phyloP scores from a whole-genome alignment of 2,888 invertebrate species.

The Junonia oenone region DNA sequence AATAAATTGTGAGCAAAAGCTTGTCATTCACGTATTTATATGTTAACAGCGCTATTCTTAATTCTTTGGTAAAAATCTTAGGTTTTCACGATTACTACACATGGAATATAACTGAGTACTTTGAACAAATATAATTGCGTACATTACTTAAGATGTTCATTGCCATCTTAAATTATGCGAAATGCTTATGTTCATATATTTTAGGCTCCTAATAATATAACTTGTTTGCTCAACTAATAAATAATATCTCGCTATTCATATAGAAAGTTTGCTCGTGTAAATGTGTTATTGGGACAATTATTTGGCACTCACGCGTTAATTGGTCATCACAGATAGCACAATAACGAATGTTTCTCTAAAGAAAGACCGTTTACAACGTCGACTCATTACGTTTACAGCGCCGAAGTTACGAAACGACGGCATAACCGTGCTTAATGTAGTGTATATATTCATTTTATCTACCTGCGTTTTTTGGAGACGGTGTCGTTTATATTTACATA shows the following conservation, averaged over 20 bases:
- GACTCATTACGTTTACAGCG: constrained; percentile 24
- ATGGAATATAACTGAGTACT: too few species aligned
- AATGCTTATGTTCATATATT: too few species aligned
- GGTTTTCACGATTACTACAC: too few species aligned
- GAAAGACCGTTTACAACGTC: constrained; percentile 14
- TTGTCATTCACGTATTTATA: too few species aligned
- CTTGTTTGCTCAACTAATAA: neutral
- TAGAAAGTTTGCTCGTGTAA: constrained; percentile 26
- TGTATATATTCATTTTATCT: constrained; percentile 42
- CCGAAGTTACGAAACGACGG: constrained; percentile 17
- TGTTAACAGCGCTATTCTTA: too few species aligned
- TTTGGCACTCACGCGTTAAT: constrained; percentile 43
- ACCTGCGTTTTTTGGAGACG: constrained; percentile 43
- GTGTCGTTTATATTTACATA: constrained; percentile 31
- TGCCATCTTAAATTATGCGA: too few species aligned
- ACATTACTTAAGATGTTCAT: too few species aligned
- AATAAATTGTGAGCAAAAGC: too few species aligned
- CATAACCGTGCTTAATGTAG: constrained; percentile 43
- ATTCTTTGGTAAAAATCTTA: too few species aligned
- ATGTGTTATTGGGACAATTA: constrained; percentile 39
- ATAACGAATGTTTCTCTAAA: constrained; percentile 19
- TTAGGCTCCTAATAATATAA: too few species aligned
- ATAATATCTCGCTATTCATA: constrained; percentile 5
- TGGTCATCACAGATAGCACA: constrained; percentile 28
- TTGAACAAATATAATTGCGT: too few species aligned